Percentiles rank a stretch among this genome's conserved stretches.
phyloP scores from a whole-genome alignment of 2,797 vertebrate genomes.

The Aldrovandia affinis region DNA sequence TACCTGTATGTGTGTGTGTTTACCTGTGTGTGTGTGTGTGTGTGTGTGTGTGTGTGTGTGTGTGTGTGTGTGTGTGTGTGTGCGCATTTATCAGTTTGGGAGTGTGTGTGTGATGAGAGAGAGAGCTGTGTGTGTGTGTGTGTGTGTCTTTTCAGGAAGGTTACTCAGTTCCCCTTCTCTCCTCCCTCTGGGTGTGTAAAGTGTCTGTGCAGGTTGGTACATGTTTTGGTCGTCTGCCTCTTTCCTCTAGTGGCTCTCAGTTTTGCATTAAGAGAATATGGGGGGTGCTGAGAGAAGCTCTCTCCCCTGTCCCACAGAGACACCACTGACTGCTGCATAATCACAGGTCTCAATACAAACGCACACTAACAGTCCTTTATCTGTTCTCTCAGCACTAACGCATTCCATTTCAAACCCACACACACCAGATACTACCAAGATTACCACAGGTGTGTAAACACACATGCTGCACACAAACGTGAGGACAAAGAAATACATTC shows the following conservation, averaged over 20 bases:
- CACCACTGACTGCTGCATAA: neutral
- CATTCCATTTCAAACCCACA: neutral
- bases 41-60: constrained; percentile 10
- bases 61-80: neutral
- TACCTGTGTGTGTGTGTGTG: neutral
- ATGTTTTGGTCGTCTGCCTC: constrained; percentile 19
- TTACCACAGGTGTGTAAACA: neutral
- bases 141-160: neutral
- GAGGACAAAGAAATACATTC: neutral
- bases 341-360: neutral
- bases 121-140: neutral
- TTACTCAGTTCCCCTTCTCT: neutral
- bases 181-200: neutral
- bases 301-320: neutral
- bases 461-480: neutral
- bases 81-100: neutral
- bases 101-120: neutral
- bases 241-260: neutral
- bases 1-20: too few species aligned
- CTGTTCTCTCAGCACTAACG: neutral
- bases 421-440: neutral
- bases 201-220: constrained; percentile 15
- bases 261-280: constrained; percentile 16
- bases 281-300: neutral
- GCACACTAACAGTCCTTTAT: neutral